Evolutionary conservation across 2,113 vertebrate species (phyloP).

Genomic region (Nycticorax nycticorax): DNA sequence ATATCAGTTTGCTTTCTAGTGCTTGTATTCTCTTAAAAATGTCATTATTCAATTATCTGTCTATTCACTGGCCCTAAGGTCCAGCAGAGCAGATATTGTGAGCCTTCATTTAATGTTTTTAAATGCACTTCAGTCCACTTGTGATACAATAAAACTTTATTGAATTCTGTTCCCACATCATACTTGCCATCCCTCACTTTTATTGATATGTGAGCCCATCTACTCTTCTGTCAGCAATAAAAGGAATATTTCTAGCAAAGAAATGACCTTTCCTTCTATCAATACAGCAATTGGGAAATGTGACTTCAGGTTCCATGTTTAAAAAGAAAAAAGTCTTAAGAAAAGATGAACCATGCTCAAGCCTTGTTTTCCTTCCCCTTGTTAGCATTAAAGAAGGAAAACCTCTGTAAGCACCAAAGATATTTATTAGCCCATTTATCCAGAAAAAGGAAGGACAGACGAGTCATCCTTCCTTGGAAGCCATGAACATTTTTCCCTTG

Average conservation of each 20-base stretch:
- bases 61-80: constrained; percentile 50
- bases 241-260: constrained; percentile 40
- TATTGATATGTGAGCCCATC: constrained; percentile 38
- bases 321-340: not conserved
- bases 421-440: not conserved
- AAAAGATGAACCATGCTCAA: not conserved
- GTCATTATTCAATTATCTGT: constrained; percentile 61
- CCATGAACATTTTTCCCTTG: not conserved
- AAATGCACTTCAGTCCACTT: constrained; percentile 48
- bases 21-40: constrained; percentile 49
- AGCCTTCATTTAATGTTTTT: constrained; percentile 56
- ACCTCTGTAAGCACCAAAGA: not conserved
- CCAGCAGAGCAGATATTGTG: constrained; percentile 33
- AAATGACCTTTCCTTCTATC: constrained; percentile 33
- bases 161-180: constrained; percentile 59
- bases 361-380: not conserved
- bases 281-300: not conserved
- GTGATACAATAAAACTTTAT: constrained; percentile 61
- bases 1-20: constrained; percentile 41
- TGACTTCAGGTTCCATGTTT: not conserved
- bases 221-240: constrained; percentile 38
- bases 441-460: not conserved
- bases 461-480: not conserved
- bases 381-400: not conserved
- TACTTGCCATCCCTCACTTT: constrained; percentile 38